Percentiles rank a stretch among this genome's conserved stretches.
Conservation (phyloP, 2,797 vertebrate genomes). For the Sebastes glaucus region DNA sequence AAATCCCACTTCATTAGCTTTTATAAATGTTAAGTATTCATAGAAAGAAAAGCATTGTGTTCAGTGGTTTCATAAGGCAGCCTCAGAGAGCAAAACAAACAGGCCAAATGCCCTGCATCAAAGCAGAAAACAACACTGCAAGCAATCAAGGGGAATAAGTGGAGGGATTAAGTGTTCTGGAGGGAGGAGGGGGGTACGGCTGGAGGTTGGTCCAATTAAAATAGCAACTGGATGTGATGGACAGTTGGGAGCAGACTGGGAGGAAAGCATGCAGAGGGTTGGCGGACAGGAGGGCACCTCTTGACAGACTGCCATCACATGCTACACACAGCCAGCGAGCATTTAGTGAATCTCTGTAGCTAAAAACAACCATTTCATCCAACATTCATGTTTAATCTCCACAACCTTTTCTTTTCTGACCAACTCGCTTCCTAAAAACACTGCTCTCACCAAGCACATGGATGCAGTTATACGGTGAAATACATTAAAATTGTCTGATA, state of each 20-base stretch:
- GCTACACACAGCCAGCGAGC: neutral
- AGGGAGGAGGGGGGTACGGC: neutral
- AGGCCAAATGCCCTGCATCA: slow-evolving; percentile 57
- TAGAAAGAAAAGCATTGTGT: neutral
- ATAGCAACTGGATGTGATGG: slow-evolving; percentile 60
- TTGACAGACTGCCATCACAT: slow-evolving; percentile 47
- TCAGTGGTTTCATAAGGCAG: slow-evolving; percentile 32
- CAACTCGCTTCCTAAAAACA: neutral
- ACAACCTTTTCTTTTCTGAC: neutral
- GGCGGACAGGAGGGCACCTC: neutral
- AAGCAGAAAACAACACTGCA: slow-evolving; percentile 50
- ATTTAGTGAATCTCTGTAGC: slow-evolving; percentile 9
- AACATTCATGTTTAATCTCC: neutral
- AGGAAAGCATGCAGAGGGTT: slow-evolving; percentile 3
- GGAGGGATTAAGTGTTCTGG: slow-evolving; percentile 71
- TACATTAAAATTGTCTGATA: slow-evolving; percentile 1
- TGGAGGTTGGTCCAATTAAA: slow-evolving; percentile 47
- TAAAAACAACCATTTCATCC: slow-evolving; percentile 1
- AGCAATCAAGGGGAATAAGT: slow-evolving; percentile 73
- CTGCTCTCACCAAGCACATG: slow-evolving; percentile 17
- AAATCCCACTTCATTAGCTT: slow-evolving; percentile 23
- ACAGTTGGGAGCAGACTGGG: slow-evolving; percentile 26
- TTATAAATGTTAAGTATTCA: slow-evolving; percentile 19
- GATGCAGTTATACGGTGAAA: slow-evolving; percentile 11
- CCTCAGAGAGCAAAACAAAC: slow-evolving; percentile 41